Base-by-base conservation (phyloP, 2,113 vertebrate genomes). In the Smithornis capensis region DNA sequence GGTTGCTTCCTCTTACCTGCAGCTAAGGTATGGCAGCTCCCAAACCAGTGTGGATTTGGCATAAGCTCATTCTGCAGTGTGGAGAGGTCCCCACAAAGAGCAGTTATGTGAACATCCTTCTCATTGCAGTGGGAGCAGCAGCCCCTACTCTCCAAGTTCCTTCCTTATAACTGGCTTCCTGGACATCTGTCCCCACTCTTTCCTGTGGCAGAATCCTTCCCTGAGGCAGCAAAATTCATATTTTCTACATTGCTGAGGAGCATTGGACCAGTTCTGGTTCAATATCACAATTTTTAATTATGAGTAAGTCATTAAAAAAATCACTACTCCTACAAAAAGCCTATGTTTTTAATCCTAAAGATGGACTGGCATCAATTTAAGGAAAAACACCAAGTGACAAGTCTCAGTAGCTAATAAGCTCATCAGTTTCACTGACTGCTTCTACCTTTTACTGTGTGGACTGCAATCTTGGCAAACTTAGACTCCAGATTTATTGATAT, bases 401-500 rank as follows among this genome's bases (percentile, higher is more conserved):
- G 65, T 49, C 70, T 76, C 44, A 31, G 70, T 50, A 80, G 40
- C 13, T 67, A 68, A 70, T 17, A 79, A 89, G 10, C 8, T 60
- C 60, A 49, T 87, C 71, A 77, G 33, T 90, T 97, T 73, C 40
- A 82, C 42, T 83, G 74, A 62, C 77, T 93, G 53, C 33, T 47
- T 94, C 56, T 71, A 68, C 75, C 55, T 93, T 89, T 94, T 63
- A 29, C 59, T 63, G 29, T 82, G 28, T 27, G 95, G 92, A 81
- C 80, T 95, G 23, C 33, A 92, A 6, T 74, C 67, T 59, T 50
- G 37, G 25, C 33, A 92, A 6, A 71, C 67, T 59, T 50, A 37
- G 65, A 68, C 78, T 38, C 44, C 82, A 95, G 47, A 79, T 95
- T 92, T 74, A 87, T 28, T 90, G 86, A 55, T 96, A 35, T 55